A percentile compares a stretch with the other conserved stretches of the same genome.
These are phyloP conservation scores for Andrena minutula DNA, from an alignment of 2,888 invertebrate species.

Conservation along the genomic window DNA sequence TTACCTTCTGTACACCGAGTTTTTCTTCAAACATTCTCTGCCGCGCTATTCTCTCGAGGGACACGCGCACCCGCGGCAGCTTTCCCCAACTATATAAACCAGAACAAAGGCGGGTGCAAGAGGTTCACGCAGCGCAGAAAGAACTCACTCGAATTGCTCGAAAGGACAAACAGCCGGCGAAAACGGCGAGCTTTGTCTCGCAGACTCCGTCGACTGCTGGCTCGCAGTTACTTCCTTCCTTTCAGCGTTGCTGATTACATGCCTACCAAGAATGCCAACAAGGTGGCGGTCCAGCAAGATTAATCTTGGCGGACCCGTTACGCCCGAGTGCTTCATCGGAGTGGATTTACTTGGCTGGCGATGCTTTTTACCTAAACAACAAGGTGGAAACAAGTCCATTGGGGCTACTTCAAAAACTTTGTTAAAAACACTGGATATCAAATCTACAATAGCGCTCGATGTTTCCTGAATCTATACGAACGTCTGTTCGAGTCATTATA, in stretches of 20 bases:
- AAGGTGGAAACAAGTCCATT: background rate
- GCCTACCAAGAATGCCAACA: conserved; percentile 48
- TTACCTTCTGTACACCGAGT: background rate
- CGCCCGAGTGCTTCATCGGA: conserved; percentile 60
- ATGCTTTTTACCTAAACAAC: conserved; percentile 35
- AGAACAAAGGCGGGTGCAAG: conserved; percentile 27
- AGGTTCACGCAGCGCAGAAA: conserved; percentile 43
- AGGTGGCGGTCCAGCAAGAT: conserved; percentile 57
- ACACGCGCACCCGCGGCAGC: conserved; percentile 10
- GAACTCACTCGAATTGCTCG: conserved; percentile 47
- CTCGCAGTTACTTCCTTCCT: conserved; percentile 38
- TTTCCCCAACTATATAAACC: conserved; percentile 14
- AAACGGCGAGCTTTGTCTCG: conserved; percentile 44
- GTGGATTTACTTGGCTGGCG: conserved; percentile 48
- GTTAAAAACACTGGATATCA: background rate
- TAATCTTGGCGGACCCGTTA: conserved; percentile 61
- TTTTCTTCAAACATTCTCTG: conserved; percentile 6
- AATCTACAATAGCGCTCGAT: too few relatives aligned
- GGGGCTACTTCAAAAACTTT: background rate
- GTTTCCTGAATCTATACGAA: too few relatives aligned
- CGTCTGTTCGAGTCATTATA: too few relatives aligned
- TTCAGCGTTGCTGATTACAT: conserved; percentile 53
- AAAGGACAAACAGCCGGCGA: conserved; percentile 48
- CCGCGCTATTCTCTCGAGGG: conserved; percentile 24
- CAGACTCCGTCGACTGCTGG: conserved; percentile 15